Evolutionary conservation across 1,140 invertebrate species (phyloP).

Genomic region (Anastrepha obliqua): DNA sequence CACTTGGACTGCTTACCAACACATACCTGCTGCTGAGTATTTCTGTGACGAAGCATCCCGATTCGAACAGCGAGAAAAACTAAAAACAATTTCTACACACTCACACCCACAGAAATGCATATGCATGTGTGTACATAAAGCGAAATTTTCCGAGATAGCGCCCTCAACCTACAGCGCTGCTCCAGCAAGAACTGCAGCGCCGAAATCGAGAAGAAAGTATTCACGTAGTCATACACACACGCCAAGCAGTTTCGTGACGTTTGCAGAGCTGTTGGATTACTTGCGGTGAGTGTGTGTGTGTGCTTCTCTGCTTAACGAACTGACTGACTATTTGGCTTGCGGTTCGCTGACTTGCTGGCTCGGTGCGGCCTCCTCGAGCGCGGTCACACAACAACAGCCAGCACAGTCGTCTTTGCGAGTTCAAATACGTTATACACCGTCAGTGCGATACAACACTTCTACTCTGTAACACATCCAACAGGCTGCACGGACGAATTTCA

Average conservation of each 20-base stretch:
- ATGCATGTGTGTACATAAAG: neutral
- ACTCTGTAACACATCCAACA: neutral
- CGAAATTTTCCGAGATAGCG: neutral
- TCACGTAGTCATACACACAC: neutral
- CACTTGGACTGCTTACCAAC: neutral
- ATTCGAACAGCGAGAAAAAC: neutral
- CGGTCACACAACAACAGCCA: constrained; percentile 26
- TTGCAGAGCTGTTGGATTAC: constrained; percentile 5
- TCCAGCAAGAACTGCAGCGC: constrained; percentile 7
- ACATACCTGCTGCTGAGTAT: neutral
- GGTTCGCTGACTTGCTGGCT: constrained; percentile 39
- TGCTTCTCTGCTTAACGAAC: neutral
- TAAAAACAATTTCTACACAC: neutral
- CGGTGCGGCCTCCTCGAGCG: constrained; percentile 31
- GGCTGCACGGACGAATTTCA: neutral
- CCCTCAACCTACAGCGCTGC: neutral
- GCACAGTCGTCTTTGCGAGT: constrained; percentile 50
- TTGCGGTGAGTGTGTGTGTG: neutral
- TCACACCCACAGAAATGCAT: neutral
- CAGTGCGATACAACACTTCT: constrained; percentile 17
- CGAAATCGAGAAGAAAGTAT: neutral
- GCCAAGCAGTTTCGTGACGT: neutral
- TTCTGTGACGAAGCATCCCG: neutral
- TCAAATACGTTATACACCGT: constrained; percentile 24
- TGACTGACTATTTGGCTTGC: neutral